Evolutionary conservation across 92 coral and sea anemone genomes (phyloP).

Genomic region (Heliopora coerulea): DNA sequence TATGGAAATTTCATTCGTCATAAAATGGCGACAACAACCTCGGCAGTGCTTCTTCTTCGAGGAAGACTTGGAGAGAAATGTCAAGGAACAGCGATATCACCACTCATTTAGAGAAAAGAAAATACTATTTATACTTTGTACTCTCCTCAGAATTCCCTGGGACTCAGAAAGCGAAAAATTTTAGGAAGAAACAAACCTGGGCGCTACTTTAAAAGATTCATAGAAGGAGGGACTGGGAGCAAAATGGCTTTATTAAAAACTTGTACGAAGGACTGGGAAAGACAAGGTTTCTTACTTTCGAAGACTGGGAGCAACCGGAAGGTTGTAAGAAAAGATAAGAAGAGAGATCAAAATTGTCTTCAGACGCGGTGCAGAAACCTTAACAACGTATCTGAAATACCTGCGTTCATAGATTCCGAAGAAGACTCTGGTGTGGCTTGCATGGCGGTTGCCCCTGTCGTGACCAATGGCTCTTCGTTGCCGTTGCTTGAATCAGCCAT

Average conservation of each 20-base stretch:
- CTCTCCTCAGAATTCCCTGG: slow-evolving; percentile 11
- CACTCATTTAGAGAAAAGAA: background rate
- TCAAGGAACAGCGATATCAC: background rate
- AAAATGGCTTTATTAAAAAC: slow-evolving; percentile 26
- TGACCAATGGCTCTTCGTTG: slow-evolving; percentile 30
- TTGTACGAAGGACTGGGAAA: slow-evolving; percentile 37
- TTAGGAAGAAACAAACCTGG: slow-evolving; percentile 25
- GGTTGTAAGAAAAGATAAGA: slow-evolving; percentile 28
- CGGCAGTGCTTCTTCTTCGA: background rate
- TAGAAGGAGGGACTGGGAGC: slow-evolving; percentile 47
- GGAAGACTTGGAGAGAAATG: background rate
- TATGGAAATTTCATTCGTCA: too few species aligned
- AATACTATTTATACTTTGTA: background rate
- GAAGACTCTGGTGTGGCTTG: slow-evolving; percentile 22
- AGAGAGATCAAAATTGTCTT: background rate
- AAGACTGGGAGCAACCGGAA: slow-evolving; percentile 51
- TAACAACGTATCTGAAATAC: slow-evolving; percentile 12
- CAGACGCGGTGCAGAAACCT: background rate
- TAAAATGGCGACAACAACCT: slow-evolving; percentile 2
- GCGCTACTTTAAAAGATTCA: slow-evolving; percentile 41
- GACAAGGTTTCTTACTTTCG: slow-evolving; percentile 34
- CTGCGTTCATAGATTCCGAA: background rate
- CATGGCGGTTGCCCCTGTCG: slow-evolving; percentile 8
- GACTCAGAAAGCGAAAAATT: slow-evolving; percentile 8
- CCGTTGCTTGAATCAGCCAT: slow-evolving; percentile 34